Conservation (phyloP, 1,140 invertebrate species). For the Cecropterus lyciades region DNA sequence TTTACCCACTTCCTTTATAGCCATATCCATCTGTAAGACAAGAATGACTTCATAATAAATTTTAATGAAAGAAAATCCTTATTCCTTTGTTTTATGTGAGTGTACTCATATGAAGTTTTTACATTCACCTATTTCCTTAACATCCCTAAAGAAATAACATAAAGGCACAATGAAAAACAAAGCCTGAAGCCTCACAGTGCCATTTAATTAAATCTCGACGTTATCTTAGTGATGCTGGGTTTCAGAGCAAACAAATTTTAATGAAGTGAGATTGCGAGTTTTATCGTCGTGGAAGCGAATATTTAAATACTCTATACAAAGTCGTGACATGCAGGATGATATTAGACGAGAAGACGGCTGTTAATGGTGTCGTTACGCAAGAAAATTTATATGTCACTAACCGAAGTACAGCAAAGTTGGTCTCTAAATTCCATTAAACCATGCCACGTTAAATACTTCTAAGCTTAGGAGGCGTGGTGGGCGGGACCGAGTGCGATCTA, state of each 20-base stretch:
- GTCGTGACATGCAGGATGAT: conserved; percentile 12
- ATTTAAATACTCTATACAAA: conserved; percentile 22
- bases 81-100: no score
- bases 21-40: no score
- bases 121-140: no score
- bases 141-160: no score
- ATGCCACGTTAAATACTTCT: conserved; percentile 47
- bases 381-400: conserved; percentile 50
- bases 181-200: no score
- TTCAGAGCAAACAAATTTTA: conserved; percentile 18
- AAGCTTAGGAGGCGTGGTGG: conserved; percentile 51
- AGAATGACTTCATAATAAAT: no score
- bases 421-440: conserved; percentile 47
- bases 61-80: no score
- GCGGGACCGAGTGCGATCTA: conserved; percentile 48
- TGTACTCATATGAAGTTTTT: no score
- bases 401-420: conserved; percentile 53
- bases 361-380: conserved; percentile 17
- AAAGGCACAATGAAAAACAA: no score
- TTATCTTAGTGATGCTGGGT: conserved; percentile 13
- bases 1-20: no score
- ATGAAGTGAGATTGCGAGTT: conserved; percentile 19
- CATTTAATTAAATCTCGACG: conserved; percentile 8
- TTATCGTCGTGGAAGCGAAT: conserved; percentile 18
- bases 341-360: conserved; percentile 14